phyloP scores from a whole-genome alignment of 1,140 invertebrate genomes.

The Melanaphis sacchari region DNA sequence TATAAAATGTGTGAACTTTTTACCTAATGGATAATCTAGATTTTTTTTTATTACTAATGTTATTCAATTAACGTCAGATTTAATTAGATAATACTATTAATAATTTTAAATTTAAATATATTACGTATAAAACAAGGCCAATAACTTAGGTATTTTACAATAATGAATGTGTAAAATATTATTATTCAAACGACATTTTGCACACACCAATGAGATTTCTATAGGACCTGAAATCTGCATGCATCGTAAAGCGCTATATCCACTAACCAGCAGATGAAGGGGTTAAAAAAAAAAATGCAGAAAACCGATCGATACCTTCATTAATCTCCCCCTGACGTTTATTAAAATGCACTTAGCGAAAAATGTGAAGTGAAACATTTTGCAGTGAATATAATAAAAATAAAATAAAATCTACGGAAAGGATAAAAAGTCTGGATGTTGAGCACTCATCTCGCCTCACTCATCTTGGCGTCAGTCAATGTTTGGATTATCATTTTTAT shows the following conservation, averaged over 20 bases:
- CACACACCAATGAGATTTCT: neutral
- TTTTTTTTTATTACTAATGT: neutral
- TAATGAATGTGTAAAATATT: constrained; percentile 6
- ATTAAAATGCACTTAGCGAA: neutral
- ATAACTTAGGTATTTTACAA: neutral
- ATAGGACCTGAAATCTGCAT: neutral
- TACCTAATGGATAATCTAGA: neutral
- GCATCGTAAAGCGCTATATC: no score
- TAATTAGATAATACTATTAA: neutral
- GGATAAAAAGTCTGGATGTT: neutral
- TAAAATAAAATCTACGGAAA: constrained; percentile 1
- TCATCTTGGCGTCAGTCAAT: neutral
- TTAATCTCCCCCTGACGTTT: neutral
- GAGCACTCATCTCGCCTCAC: neutral
- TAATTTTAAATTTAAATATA: no score
- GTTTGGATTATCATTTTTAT: constrained; percentile 10
- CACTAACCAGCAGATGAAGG: neutral
- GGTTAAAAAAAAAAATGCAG: constrained; percentile 14
- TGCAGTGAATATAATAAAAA: constrained; percentile 16
- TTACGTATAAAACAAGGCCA: neutral
- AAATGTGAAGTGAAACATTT: constrained; percentile 6
- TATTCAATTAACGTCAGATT: constrained; percentile 1
- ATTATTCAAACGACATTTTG: neutral
- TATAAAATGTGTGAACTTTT: neutral
- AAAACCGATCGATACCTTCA: constrained; percentile 17